Base-by-base conservation (phyloP, 2,797 vertebrate genomes). In the Triplophysa yarkandensis region DNA sequence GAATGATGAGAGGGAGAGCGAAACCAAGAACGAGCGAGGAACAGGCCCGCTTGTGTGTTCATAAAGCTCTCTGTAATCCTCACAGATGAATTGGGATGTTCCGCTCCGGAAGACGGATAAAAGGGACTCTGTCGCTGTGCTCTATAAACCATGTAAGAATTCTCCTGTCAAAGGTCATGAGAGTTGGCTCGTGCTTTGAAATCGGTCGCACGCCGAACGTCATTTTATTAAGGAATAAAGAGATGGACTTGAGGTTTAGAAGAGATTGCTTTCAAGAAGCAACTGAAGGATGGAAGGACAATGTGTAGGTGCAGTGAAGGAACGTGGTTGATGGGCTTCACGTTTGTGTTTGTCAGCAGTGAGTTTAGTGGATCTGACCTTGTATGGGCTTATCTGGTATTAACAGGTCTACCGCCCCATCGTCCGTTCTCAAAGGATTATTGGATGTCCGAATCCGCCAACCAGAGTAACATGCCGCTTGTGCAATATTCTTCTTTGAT, bases 311-410 rank as follows among this genome's bases (percentile, higher is more conserved):
- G 4, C 27, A 36, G 48, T 13, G 62, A 46, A 65, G 39, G 57
- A 39, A 32, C 34, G 78, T 75, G 81, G 69, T 57, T 54, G 67
- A 82, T 81, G 76, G 70, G 54, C 46, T 70, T 36, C 74, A 83
- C 68, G 62, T 83, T 65, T 76, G 55, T 78, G 70, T 83, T 81
- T 79, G 74, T 80, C 77, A 77, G 75, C 79, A 82, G 71, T 67
- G 63, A 71, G 43, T 76, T 71, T 72, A 76, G 68, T 81, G 43
- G 66, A 43, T 44, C 66, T 82, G 77, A 39, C 79, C 70, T 82
- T 77, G 63, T 69, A 82, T 30, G 76, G 74, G 70, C 61, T 81
- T 81, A 76, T 82, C 78, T 82, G 60, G 84, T 65, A 83, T 83
- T 81, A 80, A 62, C 81, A 78, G 43, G 43, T 68, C 74, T 60